phyloP scores from a whole-genome alignment of 2,113 vertebrate genomes.

The Bucco capensis region DNA sequence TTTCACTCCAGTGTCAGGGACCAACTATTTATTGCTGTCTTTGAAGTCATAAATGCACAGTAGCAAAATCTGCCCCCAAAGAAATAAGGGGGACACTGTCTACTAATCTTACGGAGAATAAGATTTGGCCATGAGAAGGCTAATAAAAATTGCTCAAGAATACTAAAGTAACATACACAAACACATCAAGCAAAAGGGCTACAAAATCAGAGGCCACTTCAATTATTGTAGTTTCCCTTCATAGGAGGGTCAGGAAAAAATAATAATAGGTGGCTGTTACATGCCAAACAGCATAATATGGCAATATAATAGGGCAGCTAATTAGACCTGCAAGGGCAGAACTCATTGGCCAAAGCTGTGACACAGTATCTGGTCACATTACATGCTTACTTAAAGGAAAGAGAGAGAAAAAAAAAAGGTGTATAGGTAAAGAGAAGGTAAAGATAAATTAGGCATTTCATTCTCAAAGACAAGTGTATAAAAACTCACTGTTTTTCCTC shows the following conservation, averaged over 20 bases:
- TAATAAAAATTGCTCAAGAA: neutral
- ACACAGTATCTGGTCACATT: neutral
- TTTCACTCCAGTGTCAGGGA: fast-evolving
- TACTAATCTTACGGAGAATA: neutral
- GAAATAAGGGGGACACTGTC: neutral
- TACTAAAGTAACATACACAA: neutral
- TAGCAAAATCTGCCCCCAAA: neutral
- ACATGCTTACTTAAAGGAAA: neutral
- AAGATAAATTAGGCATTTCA: neutral
- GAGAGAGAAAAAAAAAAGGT: neutral
- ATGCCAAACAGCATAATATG: neutral
- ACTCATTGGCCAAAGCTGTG: neutral
- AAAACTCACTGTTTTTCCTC: neutral
- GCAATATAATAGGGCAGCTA: neutral
- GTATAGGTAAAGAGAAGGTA: neutral
- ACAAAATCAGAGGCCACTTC: neutral
- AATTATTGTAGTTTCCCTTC: neutral
- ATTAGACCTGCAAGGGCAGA: neutral
- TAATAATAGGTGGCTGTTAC: neutral
- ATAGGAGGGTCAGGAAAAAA: neutral
- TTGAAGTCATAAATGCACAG: constrained; percentile 22
- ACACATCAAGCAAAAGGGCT: neutral
- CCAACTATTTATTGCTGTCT: neutral
- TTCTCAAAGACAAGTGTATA: neutral
- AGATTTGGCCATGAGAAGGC: neutral